phyloP scores from a whole-genome alignment of 2,888 invertebrate species.

The Adelognathus sp. region DNA sequence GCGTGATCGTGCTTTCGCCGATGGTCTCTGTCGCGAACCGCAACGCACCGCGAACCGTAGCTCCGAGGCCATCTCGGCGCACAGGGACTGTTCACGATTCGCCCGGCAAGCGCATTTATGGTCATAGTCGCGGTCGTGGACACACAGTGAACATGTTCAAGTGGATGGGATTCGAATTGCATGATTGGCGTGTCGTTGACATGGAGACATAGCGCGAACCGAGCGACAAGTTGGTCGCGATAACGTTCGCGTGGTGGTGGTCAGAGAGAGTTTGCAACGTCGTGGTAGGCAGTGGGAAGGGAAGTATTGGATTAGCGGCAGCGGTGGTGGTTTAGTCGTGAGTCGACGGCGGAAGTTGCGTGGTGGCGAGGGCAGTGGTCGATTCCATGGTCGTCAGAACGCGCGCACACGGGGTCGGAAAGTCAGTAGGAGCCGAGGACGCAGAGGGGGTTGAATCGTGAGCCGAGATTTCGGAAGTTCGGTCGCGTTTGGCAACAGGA shows the following conservation, averaged over 20 bases:
- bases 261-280: slow-evolving; percentile 27
- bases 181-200: background rate
- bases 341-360: slow-evolving; percentile 38
- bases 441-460: slow-evolving; percentile 14
- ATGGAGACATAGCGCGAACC: background rate
- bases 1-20: slow-evolving; percentile 82
- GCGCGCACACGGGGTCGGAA: background rate
- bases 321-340: slow-evolving; percentile 15
- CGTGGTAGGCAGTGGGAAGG: slow-evolving; percentile 6
- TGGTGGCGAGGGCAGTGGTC: slow-evolving; percentile 8
- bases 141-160: background rate
- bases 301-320: slow-evolving; percentile 4
- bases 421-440: background rate
- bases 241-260: slow-evolving; percentile 32
- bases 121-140: background rate
- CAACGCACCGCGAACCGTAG: slow-evolving; percentile 95
- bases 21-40: slow-evolving; percentile 91
- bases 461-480: slow-evolving; percentile 24
- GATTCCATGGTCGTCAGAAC: background rate
- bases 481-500: background rate
- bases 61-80: slow-evolving; percentile 97
- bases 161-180: background rate
- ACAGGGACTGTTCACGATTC: slow-evolving; percentile 87
- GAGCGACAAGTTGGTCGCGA: slow-evolving; percentile 38
- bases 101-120: slow-evolving; percentile 1